phyloP scores from a whole-genome alignment of 1,140 invertebrate genomes.

The Antheraea mylitta region DNA sequence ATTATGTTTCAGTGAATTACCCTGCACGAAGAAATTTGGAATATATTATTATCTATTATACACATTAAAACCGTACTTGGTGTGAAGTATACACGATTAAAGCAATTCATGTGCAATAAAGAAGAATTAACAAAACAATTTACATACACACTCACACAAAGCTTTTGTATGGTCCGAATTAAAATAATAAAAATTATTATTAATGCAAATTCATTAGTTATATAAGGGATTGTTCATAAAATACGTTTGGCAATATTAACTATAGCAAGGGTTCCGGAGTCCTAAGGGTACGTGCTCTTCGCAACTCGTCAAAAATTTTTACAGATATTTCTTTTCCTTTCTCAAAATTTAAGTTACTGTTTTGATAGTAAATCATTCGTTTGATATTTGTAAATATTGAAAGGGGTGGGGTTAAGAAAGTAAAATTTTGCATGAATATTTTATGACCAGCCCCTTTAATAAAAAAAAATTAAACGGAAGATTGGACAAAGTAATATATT shows the following conservation, averaged over 20 bases:
- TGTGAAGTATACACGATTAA: conserved; percentile 39
- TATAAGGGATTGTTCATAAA: not conserved
- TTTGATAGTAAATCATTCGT: too few relatives aligned
- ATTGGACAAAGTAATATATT: conserved; percentile 6
- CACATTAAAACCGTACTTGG: conserved; percentile 29
- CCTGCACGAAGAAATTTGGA: conserved; percentile 76
- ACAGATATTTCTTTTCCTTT: too few relatives aligned
- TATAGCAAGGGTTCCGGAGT: too few relatives aligned
- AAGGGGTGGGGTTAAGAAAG: too few relatives aligned
- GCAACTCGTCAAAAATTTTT: too few relatives aligned
- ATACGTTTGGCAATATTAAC: too few relatives aligned
- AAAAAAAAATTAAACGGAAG: conserved; percentile 2
- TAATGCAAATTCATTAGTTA: conserved; percentile 4
- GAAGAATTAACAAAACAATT: not conserved
- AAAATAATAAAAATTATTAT: conserved; percentile 6
- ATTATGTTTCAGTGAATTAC: conserved; percentile 48
- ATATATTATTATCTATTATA: conserved; percentile 54
- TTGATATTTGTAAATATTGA: too few relatives aligned
- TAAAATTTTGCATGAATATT: too few relatives aligned
- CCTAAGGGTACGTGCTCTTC: too few relatives aligned
- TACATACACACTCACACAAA: conserved; percentile 11
- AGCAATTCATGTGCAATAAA: conserved; percentile 28
- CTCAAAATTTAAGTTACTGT: too few relatives aligned
- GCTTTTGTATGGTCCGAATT: conserved; percentile 7
- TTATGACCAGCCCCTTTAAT: not conserved